phyloP scores from a whole-genome alignment of 2,113 vertebrate species.

The Urocynchramus pylzowi region DNA sequence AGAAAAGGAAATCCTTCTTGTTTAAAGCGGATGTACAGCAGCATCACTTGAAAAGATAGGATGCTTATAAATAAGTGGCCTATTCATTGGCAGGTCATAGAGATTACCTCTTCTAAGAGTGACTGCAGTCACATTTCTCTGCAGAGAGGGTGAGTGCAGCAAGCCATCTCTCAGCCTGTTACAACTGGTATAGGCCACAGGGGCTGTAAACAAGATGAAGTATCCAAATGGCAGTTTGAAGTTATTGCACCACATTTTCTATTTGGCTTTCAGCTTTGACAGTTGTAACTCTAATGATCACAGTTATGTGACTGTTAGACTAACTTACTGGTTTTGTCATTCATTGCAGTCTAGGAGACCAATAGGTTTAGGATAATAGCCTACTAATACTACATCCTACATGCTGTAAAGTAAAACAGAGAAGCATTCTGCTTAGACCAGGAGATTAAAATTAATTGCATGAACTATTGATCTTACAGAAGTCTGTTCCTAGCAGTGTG shows the following conservation, averaged over 20 bases:
- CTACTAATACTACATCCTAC: not conserved
- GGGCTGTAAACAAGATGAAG: not conserved
- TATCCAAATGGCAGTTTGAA: not conserved
- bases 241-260: not conserved
- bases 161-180: not conserved
- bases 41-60: conserved; percentile 29
- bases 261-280: not conserved
- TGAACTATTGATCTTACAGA: not conserved
- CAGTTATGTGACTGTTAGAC: not conserved
- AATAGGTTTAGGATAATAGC: not conserved
- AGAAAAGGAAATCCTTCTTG: conserved; percentile 54
- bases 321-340: not conserved
- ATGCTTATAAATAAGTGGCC: conserved; percentile 38
- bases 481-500: not conserved
- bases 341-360: not conserved
- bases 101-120: not conserved
- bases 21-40: conserved; percentile 38
- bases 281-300: not conserved
- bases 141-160: not conserved
- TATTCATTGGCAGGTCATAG: not conserved
- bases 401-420: not conserved
- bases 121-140: not conserved
- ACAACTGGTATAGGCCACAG: not conserved
- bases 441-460: not conserved
- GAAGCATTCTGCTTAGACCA: not conserved